Evolutionary conservation across 2,113 vertebrate species (phyloP), one percentile per base, ranked within the genome.

Genomic region (Speoplatyrhinus poulsoni): DNA sequence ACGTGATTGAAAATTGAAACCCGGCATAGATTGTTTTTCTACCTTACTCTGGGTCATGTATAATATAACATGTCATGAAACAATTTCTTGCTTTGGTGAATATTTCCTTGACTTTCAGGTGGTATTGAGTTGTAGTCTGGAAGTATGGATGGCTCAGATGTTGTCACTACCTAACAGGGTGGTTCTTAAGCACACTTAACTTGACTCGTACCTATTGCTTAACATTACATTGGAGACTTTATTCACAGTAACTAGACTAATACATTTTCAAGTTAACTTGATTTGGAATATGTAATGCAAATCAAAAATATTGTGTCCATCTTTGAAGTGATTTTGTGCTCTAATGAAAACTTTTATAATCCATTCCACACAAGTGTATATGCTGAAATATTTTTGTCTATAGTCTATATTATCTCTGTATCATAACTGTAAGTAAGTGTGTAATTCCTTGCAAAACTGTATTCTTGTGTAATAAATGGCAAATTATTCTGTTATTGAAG

Each of bases 181-280:
- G 75, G 80, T 72, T 76, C 79, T 69, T 63, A 88, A 90, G 88
- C 82, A 81, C 88, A 87, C 79, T 86, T 83, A 77, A 46, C 73
- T 69, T 71, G 65, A 79, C 66, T 77, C 33, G 62, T 65, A 73
- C 64, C 10, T 10, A 65, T 41, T 77, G 65, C 60, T 76, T 59
- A 46, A 83, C 73, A 65, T 67, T 77, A 82, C 70, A 79, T 75
- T 79, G 49, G 57, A 49, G 82, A 72, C 69, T 52, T 19, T 62
- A 60, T 60, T 62, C 49, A 77, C 72, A 57, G 71, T 32, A 67
- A 65, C 65, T 19, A 16, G 16, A 59, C 66, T 11, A 70, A 33
- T 63, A 16, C 73, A 26, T 65, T 81, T 76, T 62, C 12, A 72
- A 53, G 49, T 70, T 46, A 60, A 55, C 26, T 70, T 61, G 12